phyloP scores from a whole-genome alignment of 2,888 invertebrate species.

The Erpobdella octoculata region DNA sequence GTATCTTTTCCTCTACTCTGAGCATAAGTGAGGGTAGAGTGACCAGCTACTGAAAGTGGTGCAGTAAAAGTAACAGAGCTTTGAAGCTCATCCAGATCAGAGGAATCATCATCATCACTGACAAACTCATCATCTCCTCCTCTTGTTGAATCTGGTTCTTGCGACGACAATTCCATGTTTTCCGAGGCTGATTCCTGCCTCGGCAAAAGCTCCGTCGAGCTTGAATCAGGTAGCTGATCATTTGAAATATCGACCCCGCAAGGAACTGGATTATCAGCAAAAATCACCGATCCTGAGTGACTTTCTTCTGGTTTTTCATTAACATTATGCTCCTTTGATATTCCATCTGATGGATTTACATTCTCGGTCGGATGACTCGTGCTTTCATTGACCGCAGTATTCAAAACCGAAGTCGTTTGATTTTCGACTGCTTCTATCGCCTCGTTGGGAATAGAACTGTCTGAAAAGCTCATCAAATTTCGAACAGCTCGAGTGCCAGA shows the following conservation, averaged over 20 bases:
- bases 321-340: not conserved
- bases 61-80: conserved; percentile 6
- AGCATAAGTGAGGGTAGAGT: not conserved
- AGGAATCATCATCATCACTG: not conserved
- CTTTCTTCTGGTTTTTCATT: not conserved
- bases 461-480: too few species aligned
- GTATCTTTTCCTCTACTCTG: not conserved
- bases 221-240: too few species aligned
- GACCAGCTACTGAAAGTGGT: not conserved
- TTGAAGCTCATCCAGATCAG: conserved; percentile 5
- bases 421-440: too few species aligned
- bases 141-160: not conserved
- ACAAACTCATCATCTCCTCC: not conserved
- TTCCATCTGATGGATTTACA: not conserved
- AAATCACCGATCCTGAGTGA: not conserved
- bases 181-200: too few species aligned
- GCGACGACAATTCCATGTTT: too few species aligned
- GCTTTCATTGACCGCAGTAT: not conserved
- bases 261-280: not conserved
- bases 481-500: too few species aligned
- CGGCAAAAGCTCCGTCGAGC: too few species aligned
- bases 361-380: not conserved
- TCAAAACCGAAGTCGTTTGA: not conserved
- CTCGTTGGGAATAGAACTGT: too few species aligned
- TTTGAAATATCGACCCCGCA: not conserved